These are phyloP conservation scores for Arizona elegans DNA, from an alignment of 2,113 vertebrate species.

Conservation along the genomic window DNA sequence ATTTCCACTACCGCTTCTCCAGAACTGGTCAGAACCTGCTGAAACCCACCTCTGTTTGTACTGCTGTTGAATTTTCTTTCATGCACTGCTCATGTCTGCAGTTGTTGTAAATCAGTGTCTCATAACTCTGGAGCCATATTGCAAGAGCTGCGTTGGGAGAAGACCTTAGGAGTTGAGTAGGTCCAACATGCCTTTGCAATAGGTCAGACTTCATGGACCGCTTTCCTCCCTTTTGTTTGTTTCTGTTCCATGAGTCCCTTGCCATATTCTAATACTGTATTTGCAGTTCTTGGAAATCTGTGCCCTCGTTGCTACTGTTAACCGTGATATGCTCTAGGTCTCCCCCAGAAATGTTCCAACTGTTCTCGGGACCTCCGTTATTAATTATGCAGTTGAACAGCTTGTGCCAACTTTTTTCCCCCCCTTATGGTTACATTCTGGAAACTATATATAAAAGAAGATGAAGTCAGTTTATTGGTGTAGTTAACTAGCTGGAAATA, in stretches of 20 bases:
- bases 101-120: neutral
- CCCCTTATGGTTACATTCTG: conserved; percentile 75
- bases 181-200: neutral
- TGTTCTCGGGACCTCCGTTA: conserved; percentile 74
- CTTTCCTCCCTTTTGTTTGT: conserved; percentile 61
- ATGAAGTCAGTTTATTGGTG: conserved; percentile 57
- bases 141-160: neutral
- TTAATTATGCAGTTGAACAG: conserved; percentile 80
- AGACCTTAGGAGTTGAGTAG: neutral
- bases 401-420: conserved; percentile 74
- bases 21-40: too few species aligned
- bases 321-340: conserved; percentile 73
- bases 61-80: neutral
- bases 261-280: conserved; percentile 61
- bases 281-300: conserved; percentile 71
- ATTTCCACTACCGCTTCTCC: too few species aligned
- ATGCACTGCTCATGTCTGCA: neutral
- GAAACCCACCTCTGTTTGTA: too few species aligned
- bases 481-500: conserved; percentile 57
- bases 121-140: neutral
- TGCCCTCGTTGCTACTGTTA: conserved; percentile 75
- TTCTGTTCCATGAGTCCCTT: conserved; percentile 65
- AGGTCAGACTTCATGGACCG: conserved; percentile 46
- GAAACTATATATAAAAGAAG: conserved; percentile 31
- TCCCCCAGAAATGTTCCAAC: conserved; percentile 75